phyloP scores from a whole-genome alignment of 2,113 vertebrate species.

The Phyllostomus hastatus region DNA sequence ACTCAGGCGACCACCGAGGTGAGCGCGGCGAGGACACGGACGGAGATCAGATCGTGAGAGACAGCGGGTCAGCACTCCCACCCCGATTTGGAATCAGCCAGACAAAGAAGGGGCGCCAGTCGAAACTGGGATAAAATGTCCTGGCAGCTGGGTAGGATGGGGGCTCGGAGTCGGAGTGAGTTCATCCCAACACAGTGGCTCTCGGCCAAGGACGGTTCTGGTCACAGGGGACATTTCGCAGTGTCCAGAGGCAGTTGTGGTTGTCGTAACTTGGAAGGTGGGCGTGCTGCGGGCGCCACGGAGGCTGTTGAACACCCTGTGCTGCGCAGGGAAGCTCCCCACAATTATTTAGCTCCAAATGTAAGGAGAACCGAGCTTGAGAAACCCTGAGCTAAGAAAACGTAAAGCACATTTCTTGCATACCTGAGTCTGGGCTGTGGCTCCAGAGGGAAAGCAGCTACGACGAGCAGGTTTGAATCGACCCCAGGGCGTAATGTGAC shows the following conservation, averaged over 20 bases:
- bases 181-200: not conserved
- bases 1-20: not conserved
- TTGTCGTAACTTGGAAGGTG: not conserved
- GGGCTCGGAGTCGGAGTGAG: not conserved
- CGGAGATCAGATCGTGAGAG: fast-evolving
- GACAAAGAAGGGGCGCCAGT: not conserved
- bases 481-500: not conserved
- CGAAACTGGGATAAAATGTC: not conserved
- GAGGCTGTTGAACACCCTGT: not conserved
- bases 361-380: not conserved
- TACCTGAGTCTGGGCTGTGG: not conserved
- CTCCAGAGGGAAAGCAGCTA: not conserved
- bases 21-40: not conserved
- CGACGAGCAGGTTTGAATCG: not conserved
- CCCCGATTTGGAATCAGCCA: too few species aligned
- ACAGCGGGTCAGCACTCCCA: not conserved
- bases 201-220: not conserved
- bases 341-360: not conserved
- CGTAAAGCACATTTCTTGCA: not conserved
- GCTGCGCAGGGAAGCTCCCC: not conserved
- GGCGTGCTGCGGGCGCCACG: not conserved
- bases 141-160: not conserved
- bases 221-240: not conserved
- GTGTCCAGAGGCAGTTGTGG: not conserved
- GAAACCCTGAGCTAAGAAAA: not conserved